Evolutionary conservation across 2,797 vertebrate species (phyloP), one percentile per base, ranked within the genome.

Genomic region (Falco naumanni): DNA sequence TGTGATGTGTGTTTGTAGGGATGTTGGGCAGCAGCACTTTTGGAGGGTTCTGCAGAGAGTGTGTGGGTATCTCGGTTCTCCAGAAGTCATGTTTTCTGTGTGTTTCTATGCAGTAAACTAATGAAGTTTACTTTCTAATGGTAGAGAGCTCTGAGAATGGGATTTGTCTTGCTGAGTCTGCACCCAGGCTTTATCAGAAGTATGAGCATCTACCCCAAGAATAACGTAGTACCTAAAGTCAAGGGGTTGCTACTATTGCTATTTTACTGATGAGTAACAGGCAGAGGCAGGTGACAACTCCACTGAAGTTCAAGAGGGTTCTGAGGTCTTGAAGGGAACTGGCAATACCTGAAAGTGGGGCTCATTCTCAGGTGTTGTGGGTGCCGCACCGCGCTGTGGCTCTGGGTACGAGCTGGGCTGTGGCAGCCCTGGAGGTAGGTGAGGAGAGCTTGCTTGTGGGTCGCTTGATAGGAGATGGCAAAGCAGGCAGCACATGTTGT

Each of bases 341-440:
- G 29, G 17, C 11, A 41, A 10, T 11, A 47, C 14, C 16, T 14
- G n/a, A 41, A 43, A 54, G 7, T 25, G n/a, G 50, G 29, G 54
- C 12, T 63, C 7, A 13, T 18, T 45, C 0, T 0, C 13, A 34
- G 50, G 13, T 51, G 14, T 31, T 25, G 20, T 5, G 15, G 21
- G 13, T 79, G 17, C 25, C 29, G 11, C 14, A 10, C 10, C 13
- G 16, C 7, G 9, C 24, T n/a, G 37, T 9, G 16, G 43, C n/a
- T 70, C 53, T 41, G 53, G 51, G n/a, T 9, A n/a, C 47, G 21
- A 60, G 34, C 34, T 19, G 59, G 59, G 15, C 13, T 33, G 12
- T 22, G 11, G 39, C 18, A 59, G 70, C 22, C 41, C 48, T 37
- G 28, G 28, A 43, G 28, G 8, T 33, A 51, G 24, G 17, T 0